A percentile compares a stretch with the other conserved stretches of the same genome.
These are phyloP conservation scores for Torymus auratus DNA, from an alignment of 2,888 invertebrate genomes.

Conservation along the genomic window DNA sequence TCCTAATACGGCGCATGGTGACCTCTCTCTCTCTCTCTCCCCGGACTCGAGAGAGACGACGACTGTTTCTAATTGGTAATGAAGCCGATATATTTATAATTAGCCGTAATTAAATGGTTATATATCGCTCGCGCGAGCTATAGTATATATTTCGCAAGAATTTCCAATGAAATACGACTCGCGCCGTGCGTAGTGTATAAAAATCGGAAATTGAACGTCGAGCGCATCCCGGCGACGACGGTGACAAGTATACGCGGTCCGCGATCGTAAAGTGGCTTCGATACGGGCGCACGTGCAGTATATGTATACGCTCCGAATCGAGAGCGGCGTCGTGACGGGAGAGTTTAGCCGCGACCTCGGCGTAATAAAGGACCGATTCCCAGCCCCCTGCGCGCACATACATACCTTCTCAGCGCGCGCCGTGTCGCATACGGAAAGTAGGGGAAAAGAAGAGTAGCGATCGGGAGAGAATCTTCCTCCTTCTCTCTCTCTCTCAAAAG, in stretches of 20 bases:
- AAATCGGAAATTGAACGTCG: conserved; percentile 24
- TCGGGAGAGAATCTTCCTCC: not conserved
- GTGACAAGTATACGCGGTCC: conserved; percentile 18
- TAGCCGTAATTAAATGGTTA: too few species aligned
- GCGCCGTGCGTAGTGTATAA: not conserved
- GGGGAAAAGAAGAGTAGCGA: conserved; percentile 25
- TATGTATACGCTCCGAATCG: conserved; percentile 23
- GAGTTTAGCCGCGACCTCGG: conserved; percentile 18
- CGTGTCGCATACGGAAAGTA: conserved; percentile 9
- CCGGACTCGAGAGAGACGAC: too few species aligned
- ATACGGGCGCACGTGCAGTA: not conserved
- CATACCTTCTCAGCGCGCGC: not conserved
- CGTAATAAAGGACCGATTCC: conserved; percentile 9
- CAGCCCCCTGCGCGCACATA: not conserved
- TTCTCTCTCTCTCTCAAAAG: conserved; percentile 34
- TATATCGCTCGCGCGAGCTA: too few species aligned
- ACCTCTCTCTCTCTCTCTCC: too few species aligned
- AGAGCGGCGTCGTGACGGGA: conserved; percentile 28
- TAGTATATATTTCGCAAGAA: too few species aligned
- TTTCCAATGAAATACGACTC: too few species aligned
- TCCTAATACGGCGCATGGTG: conserved; percentile 3
- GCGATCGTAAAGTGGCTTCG: not conserved
- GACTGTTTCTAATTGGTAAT: not conserved
- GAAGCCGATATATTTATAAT: not conserved
- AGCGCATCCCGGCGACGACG: not conserved